These are phyloP conservation scores for Cerceris ruficornis DNA, from an alignment of 2,888 invertebrate species.

Conservation along the genomic window DNA sequence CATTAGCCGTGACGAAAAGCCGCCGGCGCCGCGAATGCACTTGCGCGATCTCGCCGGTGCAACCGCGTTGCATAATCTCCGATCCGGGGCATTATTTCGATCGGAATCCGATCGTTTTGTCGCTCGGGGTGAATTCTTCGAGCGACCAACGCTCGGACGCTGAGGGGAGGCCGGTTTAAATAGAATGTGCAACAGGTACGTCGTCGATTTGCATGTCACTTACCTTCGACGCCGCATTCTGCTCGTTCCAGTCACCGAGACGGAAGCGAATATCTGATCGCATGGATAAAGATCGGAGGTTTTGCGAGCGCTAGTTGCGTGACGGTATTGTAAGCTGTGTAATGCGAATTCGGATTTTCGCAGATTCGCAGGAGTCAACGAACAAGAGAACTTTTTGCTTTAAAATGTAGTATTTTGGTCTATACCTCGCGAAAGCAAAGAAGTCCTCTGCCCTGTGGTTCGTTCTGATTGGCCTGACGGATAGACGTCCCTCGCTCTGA, in stretches of 20 bases:
- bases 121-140: not conserved
- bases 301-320: too few relatives aligned
- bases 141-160: constrained; percentile 13
- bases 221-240: constrained; percentile 22
- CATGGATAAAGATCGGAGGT: not conserved
- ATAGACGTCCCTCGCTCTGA: too few relatives aligned
- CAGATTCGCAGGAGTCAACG: too few relatives aligned
- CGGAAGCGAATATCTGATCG: not conserved
- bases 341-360: too few relatives aligned
- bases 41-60: not conserved
- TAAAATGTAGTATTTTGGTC: too few relatives aligned
- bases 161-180: constrained; percentile 43
- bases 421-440: too few relatives aligned
- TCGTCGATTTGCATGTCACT: constrained; percentile 57
- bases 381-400: too few relatives aligned
- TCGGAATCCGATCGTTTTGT: constrained; percentile 30
- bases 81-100: constrained; percentile 23
- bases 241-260: not conserved
- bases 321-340: too few relatives aligned
- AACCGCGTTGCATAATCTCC: constrained; percentile 43
- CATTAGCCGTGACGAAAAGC: constrained; percentile 50
- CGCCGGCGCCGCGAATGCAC: not conserved
- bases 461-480: too few relatives aligned
- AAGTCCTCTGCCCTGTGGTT: too few relatives aligned
- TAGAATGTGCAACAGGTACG: constrained; percentile 63